Percentiles rank a stretch among this genome's conserved stretches.
These are phyloP conservation scores for Hippasteria phrygiana DNA, from an alignment of 53 echinoderm and acorn worm species.

Conservation along the genomic window DNA sequence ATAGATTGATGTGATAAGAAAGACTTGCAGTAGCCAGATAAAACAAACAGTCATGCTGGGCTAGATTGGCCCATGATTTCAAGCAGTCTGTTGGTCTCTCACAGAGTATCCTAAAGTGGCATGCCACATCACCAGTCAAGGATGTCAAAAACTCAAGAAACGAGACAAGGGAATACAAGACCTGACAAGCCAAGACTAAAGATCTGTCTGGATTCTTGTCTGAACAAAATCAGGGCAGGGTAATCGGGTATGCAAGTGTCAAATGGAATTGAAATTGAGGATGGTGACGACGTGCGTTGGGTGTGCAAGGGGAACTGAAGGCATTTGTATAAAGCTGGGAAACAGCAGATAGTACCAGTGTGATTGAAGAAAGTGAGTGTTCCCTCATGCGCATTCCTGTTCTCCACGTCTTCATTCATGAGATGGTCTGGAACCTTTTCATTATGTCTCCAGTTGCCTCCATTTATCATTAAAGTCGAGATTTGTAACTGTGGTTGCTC, in stretches of 20 bases:
- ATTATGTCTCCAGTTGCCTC: too few species aligned
- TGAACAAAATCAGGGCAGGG: not conserved
- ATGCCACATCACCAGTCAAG: not conserved
- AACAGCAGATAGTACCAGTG: too few species aligned
- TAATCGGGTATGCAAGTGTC: not conserved
- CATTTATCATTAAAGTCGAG: too few species aligned
- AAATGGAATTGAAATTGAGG: not conserved
- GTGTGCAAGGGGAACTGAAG: not conserved
- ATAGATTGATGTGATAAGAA: too few species aligned
- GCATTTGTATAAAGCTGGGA: too few species aligned
- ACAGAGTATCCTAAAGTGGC: not conserved
- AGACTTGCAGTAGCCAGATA: too few species aligned
- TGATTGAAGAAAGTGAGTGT: too few species aligned
- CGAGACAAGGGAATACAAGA: not conserved
- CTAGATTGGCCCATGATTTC: not conserved
- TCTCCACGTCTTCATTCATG: too few species aligned
- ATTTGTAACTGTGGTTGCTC: too few species aligned
- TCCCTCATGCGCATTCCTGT: too few species aligned
- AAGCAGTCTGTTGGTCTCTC: not conserved
- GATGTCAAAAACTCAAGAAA: not conserved
- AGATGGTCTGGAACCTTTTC: too few species aligned
- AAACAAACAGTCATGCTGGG: too few species aligned
- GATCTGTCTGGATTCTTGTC: constrained; percentile 1
- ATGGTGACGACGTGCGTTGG: not conserved
- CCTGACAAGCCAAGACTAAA: not conserved